These are phyloP conservation scores for Galendromus occidentalis DNA, from an alignment of 1,140 invertebrate species.

Conservation along the genomic window DNA sequence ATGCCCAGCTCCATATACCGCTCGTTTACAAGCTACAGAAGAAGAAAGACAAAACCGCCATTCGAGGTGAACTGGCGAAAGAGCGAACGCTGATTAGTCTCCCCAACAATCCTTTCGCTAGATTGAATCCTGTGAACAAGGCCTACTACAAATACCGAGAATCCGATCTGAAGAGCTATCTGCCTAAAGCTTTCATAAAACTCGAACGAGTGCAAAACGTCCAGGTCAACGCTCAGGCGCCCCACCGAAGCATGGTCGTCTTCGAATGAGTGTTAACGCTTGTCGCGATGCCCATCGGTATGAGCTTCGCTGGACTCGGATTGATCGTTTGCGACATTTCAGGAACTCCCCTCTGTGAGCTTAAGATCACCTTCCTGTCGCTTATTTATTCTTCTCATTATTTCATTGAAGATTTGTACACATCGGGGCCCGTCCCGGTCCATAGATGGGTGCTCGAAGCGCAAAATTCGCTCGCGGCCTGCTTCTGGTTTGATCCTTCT, in stretches of 20 bases:
- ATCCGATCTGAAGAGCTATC: background rate
- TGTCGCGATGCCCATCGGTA: too few relatives aligned
- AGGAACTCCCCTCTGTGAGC: too few relatives aligned
- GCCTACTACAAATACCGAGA: background rate
- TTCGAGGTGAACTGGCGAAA: background rate
- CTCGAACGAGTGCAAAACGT: background rate
- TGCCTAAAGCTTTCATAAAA: background rate
- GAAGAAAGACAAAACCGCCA: background rate
- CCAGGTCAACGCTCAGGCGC: background rate
- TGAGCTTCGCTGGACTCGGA: too few relatives aligned
- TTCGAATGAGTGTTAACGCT: background rate
- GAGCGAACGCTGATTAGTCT: conserved; percentile 1
- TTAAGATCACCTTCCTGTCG: too few relatives aligned
- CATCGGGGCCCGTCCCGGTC: too few relatives aligned
- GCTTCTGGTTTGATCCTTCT: too few relatives aligned
- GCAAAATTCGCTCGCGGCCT: too few relatives aligned
- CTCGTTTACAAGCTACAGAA: conserved; percentile 2
- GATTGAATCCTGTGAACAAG: background rate
- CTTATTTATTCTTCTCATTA: too few relatives aligned
- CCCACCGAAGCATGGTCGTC: background rate
- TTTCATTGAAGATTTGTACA: too few relatives aligned
- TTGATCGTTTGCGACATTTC: too few relatives aligned
- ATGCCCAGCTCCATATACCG: background rate
- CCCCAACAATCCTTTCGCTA: background rate
- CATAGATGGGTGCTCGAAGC: too few relatives aligned